These are phyloP conservation scores for Phoenoteleia sp. DNA, from an alignment of 2,888 invertebrate genomes.

Conservation along the genomic window DNA sequence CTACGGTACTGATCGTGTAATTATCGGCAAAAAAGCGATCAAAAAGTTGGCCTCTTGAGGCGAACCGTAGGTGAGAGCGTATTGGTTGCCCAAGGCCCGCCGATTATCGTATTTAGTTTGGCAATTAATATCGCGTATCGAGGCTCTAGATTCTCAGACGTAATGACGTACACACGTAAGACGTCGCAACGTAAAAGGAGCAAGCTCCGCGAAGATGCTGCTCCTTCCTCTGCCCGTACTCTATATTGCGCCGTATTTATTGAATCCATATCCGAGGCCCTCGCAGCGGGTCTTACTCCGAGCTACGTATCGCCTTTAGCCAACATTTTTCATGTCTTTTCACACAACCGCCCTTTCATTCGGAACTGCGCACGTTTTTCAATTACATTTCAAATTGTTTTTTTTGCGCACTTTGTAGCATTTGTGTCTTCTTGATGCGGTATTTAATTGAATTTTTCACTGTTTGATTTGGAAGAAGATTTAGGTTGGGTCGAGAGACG, in stretches of 20 bases:
- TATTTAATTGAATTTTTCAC: no score
- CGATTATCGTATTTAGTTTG: constrained; percentile 76
- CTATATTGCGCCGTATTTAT: constrained; percentile 76
- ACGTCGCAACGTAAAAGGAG: constrained; percentile 18
- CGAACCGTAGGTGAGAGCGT: constrained; percentile 13
- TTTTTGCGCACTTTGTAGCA: constrained; percentile 13
- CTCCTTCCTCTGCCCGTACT: not conserved
- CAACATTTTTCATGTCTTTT: constrained; percentile 81
- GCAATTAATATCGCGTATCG: constrained; percentile 77
- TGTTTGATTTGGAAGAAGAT: no score
- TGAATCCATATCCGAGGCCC: constrained; percentile 81
- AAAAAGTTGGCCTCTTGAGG: constrained; percentile 13
- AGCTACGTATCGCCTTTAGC: constrained; percentile 79
- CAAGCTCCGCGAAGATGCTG: not conserved
- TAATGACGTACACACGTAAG: constrained; percentile 33
- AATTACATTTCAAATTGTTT: constrained; percentile 28
- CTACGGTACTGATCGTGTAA: constrained; percentile 46
- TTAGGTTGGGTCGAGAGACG: no score
- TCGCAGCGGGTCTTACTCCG: constrained; percentile 79
- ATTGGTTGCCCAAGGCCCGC: constrained; percentile 15
- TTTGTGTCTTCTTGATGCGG: no score
- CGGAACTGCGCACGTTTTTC: not conserved
- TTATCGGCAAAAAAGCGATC: constrained; percentile 30
- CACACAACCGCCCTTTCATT: constrained; percentile 68
- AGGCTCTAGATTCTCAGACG: constrained; percentile 47